Conservation (phyloP, 2,113 vertebrate species). For the Macrotis lagotis region DNA sequence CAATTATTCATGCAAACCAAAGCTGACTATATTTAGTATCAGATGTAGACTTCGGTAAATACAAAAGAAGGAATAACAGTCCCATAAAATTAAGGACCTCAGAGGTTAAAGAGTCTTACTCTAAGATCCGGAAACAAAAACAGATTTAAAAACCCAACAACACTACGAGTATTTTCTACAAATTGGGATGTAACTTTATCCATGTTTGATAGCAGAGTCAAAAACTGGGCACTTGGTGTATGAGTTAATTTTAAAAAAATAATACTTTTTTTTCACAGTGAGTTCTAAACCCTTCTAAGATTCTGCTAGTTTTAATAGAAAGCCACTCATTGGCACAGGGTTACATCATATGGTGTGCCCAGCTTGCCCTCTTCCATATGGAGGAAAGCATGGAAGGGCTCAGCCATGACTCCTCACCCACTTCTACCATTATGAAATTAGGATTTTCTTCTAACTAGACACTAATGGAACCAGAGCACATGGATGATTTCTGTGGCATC, state of each 20-base stretch:
- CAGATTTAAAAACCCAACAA: constrained; percentile 61
- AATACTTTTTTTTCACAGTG: constrained; percentile 85
- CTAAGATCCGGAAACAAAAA: constrained; percentile 72
- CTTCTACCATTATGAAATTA: constrained; percentile 57
- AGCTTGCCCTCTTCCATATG: constrained; percentile 55
- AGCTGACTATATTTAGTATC: constrained; percentile 70
- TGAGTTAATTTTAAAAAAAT: constrained; percentile 72
- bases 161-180: constrained; percentile 70
- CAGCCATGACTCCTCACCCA: constrained; percentile 47
- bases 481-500: constrained; percentile 31
- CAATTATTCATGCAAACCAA: constrained; percentile 79
- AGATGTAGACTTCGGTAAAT: constrained; percentile 81
- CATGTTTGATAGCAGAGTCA: constrained; percentile 73
- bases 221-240: constrained; percentile 55
- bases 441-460: constrained; percentile 40
- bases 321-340: constrained; percentile 60
- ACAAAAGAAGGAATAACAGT: constrained; percentile 65
- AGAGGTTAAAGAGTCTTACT: constrained; percentile 67
- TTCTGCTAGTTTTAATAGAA: constrained; percentile 78
- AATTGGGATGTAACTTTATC: constrained; percentile 58
- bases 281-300: constrained; percentile 72
- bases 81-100: constrained; percentile 71
- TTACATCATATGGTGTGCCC: constrained; percentile 78
- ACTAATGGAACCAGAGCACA: constrained; percentile 54
- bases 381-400: constrained; percentile 64